These are phyloP conservation scores for Lasioglossum malachurum DNA, from an alignment of 2,888 invertebrate genomes.

Conservation along the genomic window DNA sequence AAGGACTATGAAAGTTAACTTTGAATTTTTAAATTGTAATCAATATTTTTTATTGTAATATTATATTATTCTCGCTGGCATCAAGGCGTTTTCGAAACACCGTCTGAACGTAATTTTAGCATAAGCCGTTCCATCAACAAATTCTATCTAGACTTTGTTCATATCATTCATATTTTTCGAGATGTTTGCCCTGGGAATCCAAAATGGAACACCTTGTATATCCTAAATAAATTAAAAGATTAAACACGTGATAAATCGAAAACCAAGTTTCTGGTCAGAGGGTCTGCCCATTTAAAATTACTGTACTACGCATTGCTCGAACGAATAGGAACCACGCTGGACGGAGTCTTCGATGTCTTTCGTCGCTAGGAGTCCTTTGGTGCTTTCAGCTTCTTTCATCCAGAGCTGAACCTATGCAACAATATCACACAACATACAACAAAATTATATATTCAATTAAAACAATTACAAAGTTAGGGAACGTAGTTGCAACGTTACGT, in stretches of 20 bases:
- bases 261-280: not conserved
- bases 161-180: not conserved
- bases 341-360: conserved; percentile 72
- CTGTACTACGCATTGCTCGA: conserved; percentile 79
- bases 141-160: too few relatives aligned
- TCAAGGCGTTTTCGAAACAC: too few relatives aligned
- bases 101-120: too few relatives aligned
- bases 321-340: conserved; percentile 68
- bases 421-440: conserved; percentile 3
- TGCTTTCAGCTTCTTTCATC: conserved; percentile 87
- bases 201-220: not conserved
- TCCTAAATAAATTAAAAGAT: not conserved
- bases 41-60: too few relatives aligned
- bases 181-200: not conserved
- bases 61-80: too few relatives aligned
- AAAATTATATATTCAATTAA: not conserved
- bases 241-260: not conserved
- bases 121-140: not conserved
- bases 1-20: not conserved
- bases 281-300: conserved; percentile 46
- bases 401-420: conserved; percentile 85
- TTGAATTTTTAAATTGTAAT: too few relatives aligned
- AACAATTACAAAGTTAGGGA: not conserved
- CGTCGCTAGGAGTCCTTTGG: conserved; percentile 85
- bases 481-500: not conserved